These are phyloP conservation scores for Petromus typicus DNA, from an alignment of 2,113 vertebrate genomes.

Conservation along the genomic window DNA sequence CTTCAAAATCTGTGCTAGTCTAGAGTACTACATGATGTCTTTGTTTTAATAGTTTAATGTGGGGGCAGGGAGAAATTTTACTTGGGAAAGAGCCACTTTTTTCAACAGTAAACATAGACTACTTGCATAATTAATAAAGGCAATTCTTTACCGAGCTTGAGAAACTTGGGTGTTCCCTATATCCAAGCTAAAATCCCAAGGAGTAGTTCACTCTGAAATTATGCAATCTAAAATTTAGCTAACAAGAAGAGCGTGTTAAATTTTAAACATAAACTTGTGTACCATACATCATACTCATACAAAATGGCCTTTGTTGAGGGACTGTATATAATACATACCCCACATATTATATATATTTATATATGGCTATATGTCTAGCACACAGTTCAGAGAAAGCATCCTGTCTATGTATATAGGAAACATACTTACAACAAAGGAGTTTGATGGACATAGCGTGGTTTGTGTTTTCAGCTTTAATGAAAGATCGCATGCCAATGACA, in stretches of 20 bases:
- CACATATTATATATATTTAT: background rate
- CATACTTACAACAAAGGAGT: constrained; percentile 90
- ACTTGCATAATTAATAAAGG: constrained; percentile 3
- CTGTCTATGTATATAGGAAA: constrained; percentile 2
- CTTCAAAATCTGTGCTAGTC: background rate
- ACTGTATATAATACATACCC: background rate
- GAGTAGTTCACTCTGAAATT: background rate
- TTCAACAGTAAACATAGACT: background rate
- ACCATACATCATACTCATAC: background rate
- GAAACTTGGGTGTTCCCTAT: background rate
- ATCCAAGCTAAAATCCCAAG: background rate
- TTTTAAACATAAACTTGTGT: background rate
- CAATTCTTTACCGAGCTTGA: background rate
- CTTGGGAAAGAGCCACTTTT: background rate
- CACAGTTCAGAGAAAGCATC: background rate
- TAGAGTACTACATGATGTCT: background rate
- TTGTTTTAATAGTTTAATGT: background rate
- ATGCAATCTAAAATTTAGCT: background rate
- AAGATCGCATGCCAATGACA: constrained; percentile 92
- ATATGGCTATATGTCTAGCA: background rate
- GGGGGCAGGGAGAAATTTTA: background rate
- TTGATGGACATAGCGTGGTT: constrained; percentile 91
- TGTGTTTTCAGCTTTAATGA: constrained; percentile 91
- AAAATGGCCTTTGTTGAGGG: background rate
- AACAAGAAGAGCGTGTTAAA: background rate